Evolutionary conservation across 2,113 vertebrate genomes (phyloP), one percentile per base, ranked within the genome.

Genomic region (Delphinus delphis): DNA sequence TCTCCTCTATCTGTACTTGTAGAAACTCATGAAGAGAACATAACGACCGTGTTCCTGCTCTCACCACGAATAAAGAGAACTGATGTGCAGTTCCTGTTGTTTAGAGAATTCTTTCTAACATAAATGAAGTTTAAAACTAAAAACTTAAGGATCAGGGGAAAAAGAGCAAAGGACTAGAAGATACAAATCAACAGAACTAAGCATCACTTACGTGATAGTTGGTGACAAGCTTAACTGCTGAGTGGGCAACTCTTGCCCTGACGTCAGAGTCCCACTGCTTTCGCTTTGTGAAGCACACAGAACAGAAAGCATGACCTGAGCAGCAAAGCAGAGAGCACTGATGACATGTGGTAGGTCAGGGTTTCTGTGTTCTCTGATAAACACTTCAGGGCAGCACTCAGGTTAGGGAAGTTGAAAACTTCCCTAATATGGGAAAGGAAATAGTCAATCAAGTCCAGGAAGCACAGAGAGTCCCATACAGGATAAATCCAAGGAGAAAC

Each of bases 261-360:
- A 25, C 68, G 31, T 23, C 60, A 13, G 79, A 6, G 85, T 21
- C 79, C 23, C 0, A 1, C 55, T 33, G 9, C 12, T 10, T 8
- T n/a, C 76, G 47, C 50, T 21, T 7, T 20, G 2, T 1, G n/a
- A 87, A 71, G 73, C 62, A 11, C 58, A 67, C 60, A 20, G 17
- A 41, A 47, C 28, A 53, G 44, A 77, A 3, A 53, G 47, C 17
- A 12, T 5, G 9, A 33, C 9, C 74, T 1, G 9, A 77, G 47
- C 44, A 53, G 65, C 55, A 31, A 26, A 25, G 8, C 44, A 53
- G 65, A 55, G 20, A 7, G 44, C 20, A 2, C 0, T 9, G 77
- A 23, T 23, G 14, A 2, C 60, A 0, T 0, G 6, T 0, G 5
- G 18, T 2, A 28, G 38, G 60, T 2, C 77, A 8, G 2, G 3